phyloP scores from a whole-genome alignment of 2,888 invertebrate species.

The Desoria tigrina region DNA sequence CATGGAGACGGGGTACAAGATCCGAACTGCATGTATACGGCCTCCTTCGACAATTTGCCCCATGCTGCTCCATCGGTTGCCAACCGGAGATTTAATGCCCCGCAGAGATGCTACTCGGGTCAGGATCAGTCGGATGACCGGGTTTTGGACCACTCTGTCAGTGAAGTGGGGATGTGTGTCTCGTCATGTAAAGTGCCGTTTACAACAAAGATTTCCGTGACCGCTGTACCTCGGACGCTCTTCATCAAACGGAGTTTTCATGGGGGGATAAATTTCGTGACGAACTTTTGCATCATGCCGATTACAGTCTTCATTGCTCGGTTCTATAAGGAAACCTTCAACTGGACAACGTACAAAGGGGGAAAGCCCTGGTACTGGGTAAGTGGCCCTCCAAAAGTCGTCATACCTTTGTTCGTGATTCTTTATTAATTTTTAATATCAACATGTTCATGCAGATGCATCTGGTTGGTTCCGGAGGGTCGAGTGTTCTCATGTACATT shows the following conservation, averaged over 20 bases:
- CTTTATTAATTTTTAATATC: too few species aligned
- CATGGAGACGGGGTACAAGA: slow-evolving; percentile 10
- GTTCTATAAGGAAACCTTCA: slow-evolving; percentile 41
- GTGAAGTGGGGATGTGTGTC: slow-evolving; percentile 7
- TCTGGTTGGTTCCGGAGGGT: slow-evolving; percentile 35
- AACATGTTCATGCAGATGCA: slow-evolving; percentile 35
- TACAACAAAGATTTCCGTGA: not conserved
- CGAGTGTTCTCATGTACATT: slow-evolving; percentile 35
- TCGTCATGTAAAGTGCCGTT: slow-evolving; percentile 13
- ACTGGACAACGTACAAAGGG: slow-evolving; percentile 27
- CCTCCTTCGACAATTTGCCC: slow-evolving; percentile 10
- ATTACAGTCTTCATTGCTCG: slow-evolving; percentile 36
- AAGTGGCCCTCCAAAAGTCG: not conserved
- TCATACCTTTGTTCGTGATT: not conserved
- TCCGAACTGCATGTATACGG: slow-evolving; percentile 12
- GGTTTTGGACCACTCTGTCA: too few species aligned
- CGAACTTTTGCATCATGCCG: slow-evolving; percentile 42
- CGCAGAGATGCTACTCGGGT: too few species aligned
- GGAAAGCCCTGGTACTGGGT: slow-evolving; percentile 39
- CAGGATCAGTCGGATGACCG: too few species aligned
- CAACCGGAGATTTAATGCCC: not conserved
- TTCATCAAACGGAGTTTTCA: slow-evolving; percentile 30
- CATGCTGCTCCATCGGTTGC: not conserved
- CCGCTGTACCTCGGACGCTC: not conserved
- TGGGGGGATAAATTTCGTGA: slow-evolving; percentile 36